Percentiles rank a stretch among this genome's conserved stretches.
phyloP scores from a whole-genome alignment of 1,140 invertebrate genomes.

The Pomacea maculata region DNA sequence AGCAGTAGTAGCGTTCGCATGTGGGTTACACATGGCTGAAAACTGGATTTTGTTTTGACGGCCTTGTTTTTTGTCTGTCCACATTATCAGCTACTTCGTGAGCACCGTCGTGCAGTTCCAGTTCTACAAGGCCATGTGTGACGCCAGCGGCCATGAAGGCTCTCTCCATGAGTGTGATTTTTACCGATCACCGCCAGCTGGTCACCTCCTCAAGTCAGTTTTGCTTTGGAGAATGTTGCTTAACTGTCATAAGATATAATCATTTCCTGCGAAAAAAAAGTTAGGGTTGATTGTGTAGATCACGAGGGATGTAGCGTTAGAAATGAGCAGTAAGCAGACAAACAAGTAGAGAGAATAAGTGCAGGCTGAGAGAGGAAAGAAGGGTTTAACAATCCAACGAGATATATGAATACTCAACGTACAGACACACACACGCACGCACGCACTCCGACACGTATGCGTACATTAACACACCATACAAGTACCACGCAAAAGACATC shows the following conservation, averaged over 20 bases:
- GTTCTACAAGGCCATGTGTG: constrained; percentile 84
- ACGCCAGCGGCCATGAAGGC: constrained; percentile 77
- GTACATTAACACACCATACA: too few relatives aligned
- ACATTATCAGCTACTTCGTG: constrained; percentile 93
- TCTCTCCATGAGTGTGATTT: constrained; percentile 75
- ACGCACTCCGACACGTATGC: too few relatives aligned
- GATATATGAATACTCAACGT: too few relatives aligned
- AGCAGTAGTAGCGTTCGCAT: neutral
- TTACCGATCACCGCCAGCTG: constrained; percentile 81
- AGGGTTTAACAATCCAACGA: neutral
- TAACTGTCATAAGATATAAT: too few relatives aligned
- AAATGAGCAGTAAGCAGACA: neutral
- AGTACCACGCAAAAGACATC: too few relatives aligned
- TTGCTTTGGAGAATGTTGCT: neutral
- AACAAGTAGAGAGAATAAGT: neutral
- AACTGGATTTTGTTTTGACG: neutral
- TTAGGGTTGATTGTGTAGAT: neutral
- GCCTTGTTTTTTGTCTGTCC: constrained; percentile 37
- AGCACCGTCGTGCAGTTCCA: constrained; percentile 91
- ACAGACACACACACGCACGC: too few relatives aligned
- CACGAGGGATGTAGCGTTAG: neutral
- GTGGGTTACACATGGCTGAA: neutral
- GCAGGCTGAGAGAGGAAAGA: neutral
- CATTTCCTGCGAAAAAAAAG: neutral
- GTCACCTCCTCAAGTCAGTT: constrained; percentile 63